Conservation (phyloP, 2,888 invertebrate genomes). For the Plebejus melissa region DNA sequence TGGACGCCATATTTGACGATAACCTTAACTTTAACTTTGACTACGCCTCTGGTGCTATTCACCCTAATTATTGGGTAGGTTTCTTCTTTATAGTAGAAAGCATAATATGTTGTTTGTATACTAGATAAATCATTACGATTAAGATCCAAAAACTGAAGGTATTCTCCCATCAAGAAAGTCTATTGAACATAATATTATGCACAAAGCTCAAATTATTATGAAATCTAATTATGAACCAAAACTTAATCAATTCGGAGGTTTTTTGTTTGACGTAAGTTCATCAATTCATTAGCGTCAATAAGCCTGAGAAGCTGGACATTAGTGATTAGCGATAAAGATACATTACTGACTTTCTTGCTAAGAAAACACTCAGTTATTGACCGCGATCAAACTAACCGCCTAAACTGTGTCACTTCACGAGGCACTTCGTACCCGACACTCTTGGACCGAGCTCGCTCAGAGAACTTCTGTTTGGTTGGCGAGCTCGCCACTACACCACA, state of each 20-base stretch:
- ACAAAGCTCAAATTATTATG: too few relatives aligned
- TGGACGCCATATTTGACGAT: too few relatives aligned
- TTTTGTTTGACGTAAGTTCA: too few relatives aligned
- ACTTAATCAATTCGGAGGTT: too few relatives aligned
- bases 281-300: too few relatives aligned
- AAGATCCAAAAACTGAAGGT: background rate
- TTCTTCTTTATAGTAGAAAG: too few relatives aligned
- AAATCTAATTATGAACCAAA: too few relatives aligned
- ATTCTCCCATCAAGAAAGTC: background rate
- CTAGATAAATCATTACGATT: background rate
- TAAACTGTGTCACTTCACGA: constrained; percentile 72
- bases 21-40: too few relatives aligned
- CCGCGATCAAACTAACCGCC: constrained; percentile 60
- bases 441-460: constrained; percentile 72
- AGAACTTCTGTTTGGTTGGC: constrained; percentile 50
- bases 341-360: background rate
- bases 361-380: background rate
- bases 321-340: background rate
- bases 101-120: background rate
- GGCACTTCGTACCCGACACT: constrained; percentile 73
- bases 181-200: background rate
- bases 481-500: constrained; percentile 56
- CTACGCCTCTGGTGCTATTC: too few relatives aligned
- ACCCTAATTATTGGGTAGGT: too few relatives aligned
- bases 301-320: too few relatives aligned